Evolutionary conservation across 2,888 invertebrate genomes (phyloP).

Genomic region (Agonopterix heracliana): DNA sequence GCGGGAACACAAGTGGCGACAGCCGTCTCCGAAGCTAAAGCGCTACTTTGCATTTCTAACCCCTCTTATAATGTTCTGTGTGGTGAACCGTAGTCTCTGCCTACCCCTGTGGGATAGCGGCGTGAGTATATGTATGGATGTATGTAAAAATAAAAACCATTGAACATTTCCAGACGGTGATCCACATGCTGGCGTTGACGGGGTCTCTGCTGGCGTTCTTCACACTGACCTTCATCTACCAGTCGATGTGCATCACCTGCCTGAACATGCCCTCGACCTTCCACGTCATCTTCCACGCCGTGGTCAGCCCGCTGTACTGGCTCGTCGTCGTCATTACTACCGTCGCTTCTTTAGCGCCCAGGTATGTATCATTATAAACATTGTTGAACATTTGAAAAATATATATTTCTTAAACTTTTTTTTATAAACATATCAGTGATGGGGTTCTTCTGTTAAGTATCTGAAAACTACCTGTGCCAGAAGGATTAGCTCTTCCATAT

Average conservation of each 20-base stretch:
- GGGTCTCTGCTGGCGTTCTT: constrained; percentile 89
- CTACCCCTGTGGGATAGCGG: background rate
- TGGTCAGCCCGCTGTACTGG: constrained; percentile 87
- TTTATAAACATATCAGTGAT: too few species aligned
- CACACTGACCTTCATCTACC: constrained; percentile 89
- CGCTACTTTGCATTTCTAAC: too few species aligned
- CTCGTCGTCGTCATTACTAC: constrained; percentile 85
- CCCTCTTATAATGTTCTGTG: too few species aligned
- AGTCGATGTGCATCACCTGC: constrained; percentile 83
- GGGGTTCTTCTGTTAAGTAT: too few species aligned
- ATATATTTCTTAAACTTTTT: too few species aligned
- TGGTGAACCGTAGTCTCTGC: background rate
- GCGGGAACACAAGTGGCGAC: too few species aligned
- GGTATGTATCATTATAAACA: constrained; percentile 66
- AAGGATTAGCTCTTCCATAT: too few species aligned
- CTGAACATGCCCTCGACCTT: constrained; percentile 91
- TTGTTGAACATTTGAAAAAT: background rate
- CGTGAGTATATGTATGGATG: background rate
- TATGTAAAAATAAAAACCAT: background rate
- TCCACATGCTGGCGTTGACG: constrained; percentile 85
- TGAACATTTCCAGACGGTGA: constrained; percentile 83
- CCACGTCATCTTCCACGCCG: constrained; percentile 88
- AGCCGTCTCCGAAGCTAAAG: too few species aligned
- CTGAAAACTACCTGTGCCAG: too few species aligned
- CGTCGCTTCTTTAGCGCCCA: constrained; percentile 87